Evolutionary conservation across 37 sponge, comb jelly and placozoan species (phyloP).

Genomic region (Hormiphora californensis): DNA sequence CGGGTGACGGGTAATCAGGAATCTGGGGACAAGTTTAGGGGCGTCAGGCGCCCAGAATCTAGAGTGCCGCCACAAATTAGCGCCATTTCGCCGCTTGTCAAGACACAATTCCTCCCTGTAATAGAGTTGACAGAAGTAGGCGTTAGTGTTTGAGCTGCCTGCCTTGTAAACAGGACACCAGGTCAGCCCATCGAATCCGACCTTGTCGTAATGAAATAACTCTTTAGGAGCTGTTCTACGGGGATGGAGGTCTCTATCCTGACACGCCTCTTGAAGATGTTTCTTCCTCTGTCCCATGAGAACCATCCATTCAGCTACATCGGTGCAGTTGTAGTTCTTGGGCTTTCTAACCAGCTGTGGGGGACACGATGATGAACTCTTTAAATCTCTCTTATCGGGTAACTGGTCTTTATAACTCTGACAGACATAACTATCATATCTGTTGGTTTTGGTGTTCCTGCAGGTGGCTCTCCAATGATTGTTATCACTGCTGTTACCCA

Average conservation of each 20-base stretch:
- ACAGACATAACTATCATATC: too few species aligned
- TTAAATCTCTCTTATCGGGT: neutral
- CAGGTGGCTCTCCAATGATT: too few species aligned
- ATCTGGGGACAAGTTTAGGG: neutral
- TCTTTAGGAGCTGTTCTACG: neutral
- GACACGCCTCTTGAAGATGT: neutral
- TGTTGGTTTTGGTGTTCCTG: too few species aligned
- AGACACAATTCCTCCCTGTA: neutral
- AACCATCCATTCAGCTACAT: neutral
- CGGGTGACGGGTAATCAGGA: neutral
- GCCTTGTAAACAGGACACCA: conserved; percentile 12
- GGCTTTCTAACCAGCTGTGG: neutral
- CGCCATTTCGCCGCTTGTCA: conserved; percentile 6
- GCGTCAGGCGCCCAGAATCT: neutral
- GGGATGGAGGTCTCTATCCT: neutral
- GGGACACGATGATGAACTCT: neutral
- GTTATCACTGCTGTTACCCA: too few species aligned
- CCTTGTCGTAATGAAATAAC: neutral
- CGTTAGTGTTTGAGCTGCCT: neutral
- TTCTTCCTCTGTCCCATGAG: neutral
- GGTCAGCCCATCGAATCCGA: neutral
- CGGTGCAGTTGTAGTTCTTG: neutral
- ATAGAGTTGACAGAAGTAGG: neutral
- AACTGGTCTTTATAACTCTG: too few species aligned
- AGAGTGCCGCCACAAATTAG: neutral